A percentile compares a stretch with the other conserved stretches of the same genome.
Conservation (phyloP, 2,888 invertebrate genomes). For the Pandemis cinnamomeana region DNA sequence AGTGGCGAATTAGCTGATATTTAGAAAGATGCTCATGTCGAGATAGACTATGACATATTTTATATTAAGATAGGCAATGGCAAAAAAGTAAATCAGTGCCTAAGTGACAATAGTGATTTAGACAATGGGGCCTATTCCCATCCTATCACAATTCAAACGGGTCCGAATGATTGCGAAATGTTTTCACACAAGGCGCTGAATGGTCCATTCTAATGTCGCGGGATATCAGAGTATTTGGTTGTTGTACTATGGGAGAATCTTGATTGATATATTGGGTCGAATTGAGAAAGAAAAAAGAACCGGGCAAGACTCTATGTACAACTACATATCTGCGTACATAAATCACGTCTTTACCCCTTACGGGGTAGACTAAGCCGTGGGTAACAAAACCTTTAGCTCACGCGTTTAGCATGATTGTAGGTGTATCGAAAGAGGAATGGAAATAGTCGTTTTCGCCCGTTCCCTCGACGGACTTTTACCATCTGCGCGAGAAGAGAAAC, state of each 20-base stretch:
- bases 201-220: slow-evolving; percentile 37
- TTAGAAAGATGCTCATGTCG: neutral
- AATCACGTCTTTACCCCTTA: too few relatives aligned
- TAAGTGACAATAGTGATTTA: slow-evolving; percentile 36
- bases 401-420: too few relatives aligned
- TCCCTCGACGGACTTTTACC: too few relatives aligned
- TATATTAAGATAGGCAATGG: slow-evolving; percentile 23
- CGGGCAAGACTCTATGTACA: too few relatives aligned
- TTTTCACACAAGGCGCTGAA: slow-evolving; percentile 38
- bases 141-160: slow-evolving; percentile 37
- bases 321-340: too few relatives aligned
- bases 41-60: neutral
- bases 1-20: neutral
- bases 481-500: too few relatives aligned
- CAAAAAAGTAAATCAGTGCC: slow-evolving; percentile 39
- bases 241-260: slow-evolving; percentile 39
- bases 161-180: slow-evolving; percentile 39
- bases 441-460: too few relatives aligned
- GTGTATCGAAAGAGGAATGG: too few relatives aligned
- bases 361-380: too few relatives aligned
- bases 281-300: slow-evolving; percentile 6
- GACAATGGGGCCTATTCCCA: slow-evolving; percentile 39
- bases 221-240: slow-evolving; percentile 31
- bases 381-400: too few relatives aligned
- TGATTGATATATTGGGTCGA: slow-evolving; percentile 30